Percentiles rank a stretch among this genome's conserved stretches.
Conservation (phyloP, 2,888 invertebrate species). For the Callimorpha dominula region DNA sequence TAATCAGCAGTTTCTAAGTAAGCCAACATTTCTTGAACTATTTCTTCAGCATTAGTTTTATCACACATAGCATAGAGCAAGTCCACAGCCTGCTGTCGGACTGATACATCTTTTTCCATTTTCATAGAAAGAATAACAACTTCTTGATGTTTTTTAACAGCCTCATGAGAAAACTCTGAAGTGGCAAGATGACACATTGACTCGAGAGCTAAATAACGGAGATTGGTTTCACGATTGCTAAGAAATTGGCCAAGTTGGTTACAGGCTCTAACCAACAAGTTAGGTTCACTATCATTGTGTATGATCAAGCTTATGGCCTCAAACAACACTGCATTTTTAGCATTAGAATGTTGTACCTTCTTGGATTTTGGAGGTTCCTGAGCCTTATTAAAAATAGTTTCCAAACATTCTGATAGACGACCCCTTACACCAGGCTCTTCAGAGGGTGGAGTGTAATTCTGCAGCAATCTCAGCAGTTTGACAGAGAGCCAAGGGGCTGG, state of each 20-base stretch:
- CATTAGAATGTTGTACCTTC: slow-evolving; percentile 99
- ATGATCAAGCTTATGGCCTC: slow-evolving; percentile 99
- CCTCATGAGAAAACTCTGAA: slow-evolving; percentile 99
- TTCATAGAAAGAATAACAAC: slow-evolving; percentile 99
- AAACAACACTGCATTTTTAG: slow-evolving; percentile 99
- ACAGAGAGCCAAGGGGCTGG: slow-evolving; percentile 99
- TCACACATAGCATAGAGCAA: slow-evolving; percentile 99
- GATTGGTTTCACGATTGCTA: slow-evolving; percentile 98
- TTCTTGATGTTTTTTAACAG: slow-evolving; percentile 99
- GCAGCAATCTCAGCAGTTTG: slow-evolving; percentile 97
- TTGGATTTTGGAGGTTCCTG: slow-evolving; percentile 99
- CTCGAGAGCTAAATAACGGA: slow-evolving; percentile 98
- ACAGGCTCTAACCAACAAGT: slow-evolving; percentile 98
- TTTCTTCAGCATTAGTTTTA: slow-evolving; percentile 99
- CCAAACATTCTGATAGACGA: slow-evolving; percentile 98
- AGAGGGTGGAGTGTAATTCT: slow-evolving; percentile 99
- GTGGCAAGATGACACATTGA: slow-evolving; percentile 99
- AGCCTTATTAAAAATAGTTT: slow-evolving; percentile 99
- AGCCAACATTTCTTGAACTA: slow-evolving; percentile 99
- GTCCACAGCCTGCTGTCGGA: slow-evolving; percentile 99
- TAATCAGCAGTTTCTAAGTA: slow-evolving; percentile 99
- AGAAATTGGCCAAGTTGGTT: slow-evolving; percentile 99
- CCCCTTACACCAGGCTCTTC: slow-evolving; percentile 98
- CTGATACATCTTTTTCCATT: slow-evolving; percentile 99
- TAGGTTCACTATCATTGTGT: slow-evolving; percentile 99